Evolutionary conservation across 2,888 invertebrate genomes (phyloP), one percentile per base, ranked within the genome.

Genomic region (Drosophila nr. medialis): DNA sequence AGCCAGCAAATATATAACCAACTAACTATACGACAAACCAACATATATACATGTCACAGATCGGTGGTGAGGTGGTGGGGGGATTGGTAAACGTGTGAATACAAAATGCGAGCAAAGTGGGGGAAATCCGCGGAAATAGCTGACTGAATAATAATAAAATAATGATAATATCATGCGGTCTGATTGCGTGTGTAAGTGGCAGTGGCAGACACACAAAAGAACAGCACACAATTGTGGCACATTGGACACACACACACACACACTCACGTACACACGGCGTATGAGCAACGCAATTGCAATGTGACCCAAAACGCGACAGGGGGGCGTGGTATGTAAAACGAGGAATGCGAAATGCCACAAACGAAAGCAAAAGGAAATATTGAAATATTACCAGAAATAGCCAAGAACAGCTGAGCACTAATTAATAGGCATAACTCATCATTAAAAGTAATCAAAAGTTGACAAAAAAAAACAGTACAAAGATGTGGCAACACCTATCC

Each of bases 71-170:
- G 0, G 51, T 45, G 4, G 38, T 48, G 2, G n/a, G 11, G 15
- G 21, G 51, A 3, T 18, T 29, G 55, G 15, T 3, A 21, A 29
- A 30, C 30, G 67, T 73, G 73, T 38, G 66, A 70, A 62, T 50
- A 63, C n/a, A 58, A 60, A 76, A 53, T 62, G 56, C 51, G 36
- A 36, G 48, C 56, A 59, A 69, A 75, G 56, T 61, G 81, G 54
- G 81, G 77, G 78, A 80, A 80, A 83, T 83, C 83, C 83, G 81
- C 73, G 70, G 30, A 76, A 81, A 83, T 82, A 59, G 64, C 64
- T 69, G 27, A 40, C 45, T 58, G 49, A 72, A 69, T 64, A 67
- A 60, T 64, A 80, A 51, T 73, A 63, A 65, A 75, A 68, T 77
- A 77, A 65, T 61, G 66, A 63, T 64, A 64, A 68, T 75, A 74